Conservation (phyloP, 2,797 vertebrate genomes). For the Fistularia commersonii region DNA sequence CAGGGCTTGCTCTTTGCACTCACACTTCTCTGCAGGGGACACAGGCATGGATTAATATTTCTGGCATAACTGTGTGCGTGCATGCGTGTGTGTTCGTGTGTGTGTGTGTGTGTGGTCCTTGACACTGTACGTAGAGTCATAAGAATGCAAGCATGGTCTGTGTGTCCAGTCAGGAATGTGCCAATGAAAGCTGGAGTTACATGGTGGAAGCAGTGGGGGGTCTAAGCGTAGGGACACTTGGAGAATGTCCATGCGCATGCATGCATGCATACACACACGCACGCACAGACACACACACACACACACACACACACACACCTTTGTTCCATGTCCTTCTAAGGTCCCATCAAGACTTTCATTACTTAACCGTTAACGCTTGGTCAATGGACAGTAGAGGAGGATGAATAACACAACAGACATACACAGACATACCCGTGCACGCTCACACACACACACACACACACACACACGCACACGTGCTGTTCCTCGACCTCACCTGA, state of each 20-base stretch:
- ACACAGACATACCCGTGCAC: too few species aligned
- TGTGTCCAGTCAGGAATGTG: slow-evolving; percentile 56
- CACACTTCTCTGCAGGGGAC: slow-evolving; percentile 85
- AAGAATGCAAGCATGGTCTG: slow-evolving; percentile 48
- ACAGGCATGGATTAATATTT: slow-evolving; percentile 50
- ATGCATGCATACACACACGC: slow-evolving; percentile 17
- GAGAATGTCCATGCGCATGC: slow-evolving; percentile 19
- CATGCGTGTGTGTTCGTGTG: slow-evolving; percentile 26
- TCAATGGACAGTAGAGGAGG: slow-evolving; percentile 33
- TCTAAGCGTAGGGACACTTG: slow-evolving; percentile 30
- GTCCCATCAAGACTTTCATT: slow-evolving; percentile 39
- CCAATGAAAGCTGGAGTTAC: slow-evolving; percentile 51
- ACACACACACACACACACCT: slow-evolving; percentile 25
- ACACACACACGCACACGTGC: slow-evolving; percentile 15
- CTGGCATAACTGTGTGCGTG: slow-evolving; percentile 24
- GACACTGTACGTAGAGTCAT: slow-evolving; percentile 29
- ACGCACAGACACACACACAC: slow-evolving; percentile 11
- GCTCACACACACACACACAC: slow-evolving; percentile 14
- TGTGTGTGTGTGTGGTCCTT: slow-evolving; percentile 28
- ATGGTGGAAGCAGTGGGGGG: slow-evolving; percentile 22
- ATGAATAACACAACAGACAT: slow-evolving; percentile 5
- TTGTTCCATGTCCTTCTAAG: slow-evolving; percentile 41
- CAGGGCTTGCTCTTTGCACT: slow-evolving; percentile 92
- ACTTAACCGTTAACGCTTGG: slow-evolving; percentile 47
- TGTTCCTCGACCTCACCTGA: slow-evolving; percentile 75